A percentile compares a stretch with the other conserved stretches of the same genome.
phyloP scores from a whole-genome alignment of 1,140 invertebrate genomes.

The Drosophila watanabei region DNA sequence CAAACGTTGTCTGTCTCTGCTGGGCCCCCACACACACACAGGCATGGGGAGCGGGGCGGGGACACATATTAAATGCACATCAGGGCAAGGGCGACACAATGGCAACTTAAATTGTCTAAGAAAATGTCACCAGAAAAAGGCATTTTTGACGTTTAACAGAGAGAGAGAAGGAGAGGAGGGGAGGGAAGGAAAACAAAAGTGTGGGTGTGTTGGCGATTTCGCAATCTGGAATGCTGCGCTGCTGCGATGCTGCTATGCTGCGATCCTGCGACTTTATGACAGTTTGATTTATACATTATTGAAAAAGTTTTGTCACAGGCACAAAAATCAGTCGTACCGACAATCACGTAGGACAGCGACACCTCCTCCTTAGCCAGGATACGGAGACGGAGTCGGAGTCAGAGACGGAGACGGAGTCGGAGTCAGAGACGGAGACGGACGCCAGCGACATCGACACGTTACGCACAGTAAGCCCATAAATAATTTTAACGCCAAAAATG shows the following conservation, averaged over 20 bases:
- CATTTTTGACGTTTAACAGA: constrained; percentile 33
- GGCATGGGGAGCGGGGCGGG: neutral
- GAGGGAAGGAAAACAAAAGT: constrained; percentile 29
- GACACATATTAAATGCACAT: constrained; percentile 76
- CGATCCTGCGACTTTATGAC: constrained; percentile 75
- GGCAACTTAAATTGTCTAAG: constrained; percentile 73
- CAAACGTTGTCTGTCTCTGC: constrained; percentile 32
- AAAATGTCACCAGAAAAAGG: constrained; percentile 49
- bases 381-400: too few relatives aligned
- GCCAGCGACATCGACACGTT: constrained; percentile 26
- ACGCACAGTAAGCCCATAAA: constrained; percentile 68
- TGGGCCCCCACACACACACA: neutral
- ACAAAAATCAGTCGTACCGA: constrained; percentile 64
- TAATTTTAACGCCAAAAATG: constrained; percentile 66
- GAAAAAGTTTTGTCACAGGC: constrained; percentile 76
- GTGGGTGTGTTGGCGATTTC: constrained; percentile 36
- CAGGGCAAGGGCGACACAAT: constrained; percentile 57
- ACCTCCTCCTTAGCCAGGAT: constrained; percentile 16
- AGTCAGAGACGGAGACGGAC: neutral
- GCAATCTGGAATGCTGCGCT: constrained; percentile 56
- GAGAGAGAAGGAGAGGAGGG: constrained; percentile 1
- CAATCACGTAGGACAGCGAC: constrained; percentile 61
- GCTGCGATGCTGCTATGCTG: constrained; percentile 16
- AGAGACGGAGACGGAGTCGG: too few relatives aligned
- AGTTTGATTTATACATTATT: constrained; percentile 85